phyloP scores from a whole-genome alignment of 2,888 invertebrate species.

The Saturnia japonica region DNA sequence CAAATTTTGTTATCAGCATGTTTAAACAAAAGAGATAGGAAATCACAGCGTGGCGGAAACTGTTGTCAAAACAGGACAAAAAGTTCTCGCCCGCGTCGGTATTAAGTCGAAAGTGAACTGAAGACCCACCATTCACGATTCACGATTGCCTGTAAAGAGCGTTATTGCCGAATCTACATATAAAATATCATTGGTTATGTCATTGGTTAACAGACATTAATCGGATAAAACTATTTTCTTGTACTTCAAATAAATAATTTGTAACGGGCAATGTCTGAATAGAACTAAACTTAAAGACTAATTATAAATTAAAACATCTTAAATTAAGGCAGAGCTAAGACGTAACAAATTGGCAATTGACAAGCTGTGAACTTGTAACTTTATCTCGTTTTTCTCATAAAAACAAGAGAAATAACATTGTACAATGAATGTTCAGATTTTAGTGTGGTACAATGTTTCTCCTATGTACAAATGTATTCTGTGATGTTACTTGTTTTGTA shows the following conservation, averaged over 20 bases:
- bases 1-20: too few relatives aligned
- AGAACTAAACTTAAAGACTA: slow-evolving; percentile 16
- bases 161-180: too few relatives aligned
- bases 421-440: not conserved
- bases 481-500: not conserved
- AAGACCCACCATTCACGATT: too few relatives aligned
- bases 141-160: too few relatives aligned
- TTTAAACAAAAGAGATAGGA: too few relatives aligned
- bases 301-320: slow-evolving; percentile 32
- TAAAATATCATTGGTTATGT: too few relatives aligned
- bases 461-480: too few relatives aligned
- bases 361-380: not conserved
- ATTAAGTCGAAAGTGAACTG: too few relatives aligned
- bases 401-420: not conserved
- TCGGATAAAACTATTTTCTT: not conserved
- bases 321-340: slow-evolving; percentile 33
- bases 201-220: slow-evolving; percentile 3
- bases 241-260: slow-evolving; percentile 21
- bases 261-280: slow-evolving; percentile 10
- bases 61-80: too few relatives aligned
- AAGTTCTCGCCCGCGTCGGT: too few relatives aligned
- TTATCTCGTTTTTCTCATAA: not conserved
- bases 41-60: too few relatives aligned
- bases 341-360: slow-evolving; percentile 33
- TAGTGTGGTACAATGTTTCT: not conserved